Base-by-base conservation (phyloP, 2,888 invertebrate genomes). In the Mythimna vitellina region DNA sequence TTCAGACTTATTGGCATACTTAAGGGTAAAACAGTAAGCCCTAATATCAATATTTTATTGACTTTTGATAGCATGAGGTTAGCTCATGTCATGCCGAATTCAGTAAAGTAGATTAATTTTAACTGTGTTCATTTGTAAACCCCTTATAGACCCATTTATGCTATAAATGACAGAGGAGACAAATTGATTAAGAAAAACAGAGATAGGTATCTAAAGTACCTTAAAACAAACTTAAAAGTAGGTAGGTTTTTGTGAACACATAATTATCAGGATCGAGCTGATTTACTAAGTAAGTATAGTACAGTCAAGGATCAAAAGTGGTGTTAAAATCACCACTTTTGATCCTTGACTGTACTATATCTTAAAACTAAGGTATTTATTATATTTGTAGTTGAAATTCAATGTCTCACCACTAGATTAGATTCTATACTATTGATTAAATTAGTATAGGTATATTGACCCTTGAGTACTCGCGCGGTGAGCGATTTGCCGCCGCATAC, bases 201-300 rank as follows among this genome's bases (percentile, higher is more conserved):
- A 4, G 6, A 32, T 57, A 10, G 20, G 29, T 35, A n/a, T 20
- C 2, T 8, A 49, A 49, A 49, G 20, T 8, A 49, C n/a, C 12
- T 51, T 49, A 29, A n/a, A 9, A 17, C 0, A 60, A 63, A 35
- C 38, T 61, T 65, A 69, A n/a, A 20, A n/a, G 6, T 46, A 17
- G 64, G n/a, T 9, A 49, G 38, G 14, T 35, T 56, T 68, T 54
- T 56, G 32, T 56, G 58, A 61, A 78, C 29, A 35, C 32, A 70
- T 61, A 80, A 80, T 75, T 20, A 54, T 76, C 73, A 65, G 69
- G 79, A 64, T 74, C 64, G 51, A 38, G 51, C 62, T 85, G 85
- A 86, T 80, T 86, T 57, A 70, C 42, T 51, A 71, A 70, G 17
- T 66, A 77, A 78, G 72, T 82, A 60, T 60, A 35, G 12, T 35